Evolutionary conservation across 2,797 vertebrate species (phyloP), one percentile per base, ranked within the genome.

Genomic region (Choloepus didactylus): DNA sequence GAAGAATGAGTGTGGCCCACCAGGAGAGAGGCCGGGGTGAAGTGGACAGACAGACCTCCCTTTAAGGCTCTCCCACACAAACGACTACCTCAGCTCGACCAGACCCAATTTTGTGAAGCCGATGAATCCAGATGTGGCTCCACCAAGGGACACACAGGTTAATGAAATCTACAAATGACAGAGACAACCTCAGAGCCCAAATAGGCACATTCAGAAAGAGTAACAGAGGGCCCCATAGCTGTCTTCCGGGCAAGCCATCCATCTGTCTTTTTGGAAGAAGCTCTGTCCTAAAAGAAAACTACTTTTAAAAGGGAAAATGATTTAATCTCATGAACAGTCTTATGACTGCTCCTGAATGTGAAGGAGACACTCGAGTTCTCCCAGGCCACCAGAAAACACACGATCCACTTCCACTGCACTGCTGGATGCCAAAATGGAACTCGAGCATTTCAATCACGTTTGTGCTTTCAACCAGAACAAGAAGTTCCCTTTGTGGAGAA

Each of bases 401-500:
- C 0, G 14, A 2, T 3, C 19, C 51, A 41, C 54, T 31, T 41
- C 56, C n/a, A 9, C 92, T 9, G 59, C n/a, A 29, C 5, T 1
- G 49, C 31, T 59, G 59, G 15, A 4, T 3, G 77, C 88, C 77
- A 38, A 35, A 38, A 64, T 11, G 14, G 70, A 87, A 95, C 0
- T 11, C 62, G 80, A 54, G n/a, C 49, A 51, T 41, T 49, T 88
- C 79, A 94, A 95, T 85, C 89, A 31, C 5, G 5, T 93, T 97
- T 98, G 98, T 98, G 97, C 98, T 98, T 98, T 81, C 83, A 96
- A 97, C 79, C 4, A 5, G 82, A 80, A 70, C 59, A 44, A 93
- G 23, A 25, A 49, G 92, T 18, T 88, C 81, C 95, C 72, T 23
- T 1, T 3, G 16, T 72, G 80, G 46, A 77, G 82, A 46, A 92